Percentiles rank a stretch among this genome's conserved stretches.
phyloP scores from a whole-genome alignment of 2,113 vertebrate species.

The Castor canadensis region DNA sequence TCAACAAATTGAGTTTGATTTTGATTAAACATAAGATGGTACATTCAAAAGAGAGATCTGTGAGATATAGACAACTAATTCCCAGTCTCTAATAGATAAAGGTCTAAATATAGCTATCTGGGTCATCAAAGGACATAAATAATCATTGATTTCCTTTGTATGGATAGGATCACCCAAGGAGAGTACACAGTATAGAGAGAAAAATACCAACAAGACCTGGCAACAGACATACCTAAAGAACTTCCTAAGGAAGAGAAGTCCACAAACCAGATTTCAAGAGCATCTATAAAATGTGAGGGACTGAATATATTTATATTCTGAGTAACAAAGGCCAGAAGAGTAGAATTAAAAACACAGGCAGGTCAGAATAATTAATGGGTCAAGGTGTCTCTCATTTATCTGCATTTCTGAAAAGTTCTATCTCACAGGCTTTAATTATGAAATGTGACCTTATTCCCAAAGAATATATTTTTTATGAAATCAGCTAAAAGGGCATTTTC shows the following conservation, averaged over 20 bases:
- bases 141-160: background rate
- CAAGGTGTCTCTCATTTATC: background rate
- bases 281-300: background rate
- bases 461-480: background rate
- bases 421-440: background rate
- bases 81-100: background rate
- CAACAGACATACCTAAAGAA: background rate
- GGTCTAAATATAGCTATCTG: background rate
- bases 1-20: background rate
- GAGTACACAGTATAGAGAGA: background rate
- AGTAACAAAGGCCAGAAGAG: background rate
- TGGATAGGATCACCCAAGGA: background rate
- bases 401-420: background rate
- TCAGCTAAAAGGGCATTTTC: background rate
- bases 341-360: background rate
- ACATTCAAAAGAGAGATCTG: background rate
- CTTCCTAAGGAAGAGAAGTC: background rate
- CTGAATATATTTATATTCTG: background rate
- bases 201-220: background rate
- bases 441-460: conserved; percentile 32
- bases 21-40: background rate
- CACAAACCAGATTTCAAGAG: background rate
- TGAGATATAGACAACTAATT: background rate
- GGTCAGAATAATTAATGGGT: background rate
- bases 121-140: background rate